phyloP scores from a whole-genome alignment of 2,888 invertebrate genomes.

The Agrenia bidenticulata region DNA sequence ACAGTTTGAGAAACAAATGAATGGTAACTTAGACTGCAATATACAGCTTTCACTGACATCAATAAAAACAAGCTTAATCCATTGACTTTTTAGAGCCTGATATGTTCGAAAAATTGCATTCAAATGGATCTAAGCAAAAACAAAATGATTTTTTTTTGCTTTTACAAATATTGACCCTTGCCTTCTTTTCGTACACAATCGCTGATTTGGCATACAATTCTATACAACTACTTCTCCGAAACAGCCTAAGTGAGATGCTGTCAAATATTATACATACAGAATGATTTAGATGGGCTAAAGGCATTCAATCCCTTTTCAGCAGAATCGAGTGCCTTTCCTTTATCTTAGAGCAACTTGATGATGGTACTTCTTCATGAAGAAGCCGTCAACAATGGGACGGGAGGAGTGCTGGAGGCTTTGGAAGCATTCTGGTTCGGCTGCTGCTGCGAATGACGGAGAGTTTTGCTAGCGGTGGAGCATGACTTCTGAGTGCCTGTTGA shows the following conservation, averaged over 20 bases:
- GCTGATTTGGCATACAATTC: too few relatives aligned
- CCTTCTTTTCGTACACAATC: too few relatives aligned
- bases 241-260: conserved; percentile 2
- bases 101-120: too few relatives aligned
- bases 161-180: too few relatives aligned
- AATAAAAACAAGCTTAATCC: too few relatives aligned
- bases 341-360: neutral
- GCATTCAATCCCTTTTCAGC: too few relatives aligned
- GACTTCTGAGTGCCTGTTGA: neutral
- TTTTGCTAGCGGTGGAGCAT: conserved; percentile 7
- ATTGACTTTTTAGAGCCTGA: too few relatives aligned
- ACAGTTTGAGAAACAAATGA: too few relatives aligned
- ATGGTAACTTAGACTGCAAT: too few relatives aligned
- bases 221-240: neutral
- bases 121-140: too few relatives aligned
- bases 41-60: too few relatives aligned
- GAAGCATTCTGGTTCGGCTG: neutral
- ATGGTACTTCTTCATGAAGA: conserved; percentile 1
- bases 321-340: neutral
- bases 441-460: neutral
- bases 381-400: conserved; percentile 3
- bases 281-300: conserved; percentile 5
- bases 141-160: too few relatives aligned
- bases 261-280: conserved; percentile 3
- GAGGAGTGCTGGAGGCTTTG: neutral